Percentiles rank a stretch among this genome's conserved stretches.
These are phyloP conservation scores for Rhaphigaster nebulosa DNA, from an alignment of 2,888 invertebrate genomes.

Conservation along the genomic window DNA sequence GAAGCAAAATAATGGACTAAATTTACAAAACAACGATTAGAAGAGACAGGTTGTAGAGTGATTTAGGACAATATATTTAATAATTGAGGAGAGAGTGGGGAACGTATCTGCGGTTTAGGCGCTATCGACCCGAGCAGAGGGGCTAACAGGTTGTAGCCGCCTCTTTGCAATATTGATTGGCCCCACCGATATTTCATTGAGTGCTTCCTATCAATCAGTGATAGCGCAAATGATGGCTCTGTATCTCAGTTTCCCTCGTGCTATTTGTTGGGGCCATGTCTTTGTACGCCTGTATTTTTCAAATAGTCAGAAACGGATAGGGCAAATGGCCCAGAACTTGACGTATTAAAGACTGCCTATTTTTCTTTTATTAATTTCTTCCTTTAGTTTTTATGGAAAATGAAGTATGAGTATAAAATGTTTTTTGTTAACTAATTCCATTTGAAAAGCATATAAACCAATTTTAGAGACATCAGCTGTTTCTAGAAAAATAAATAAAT, in stretches of 20 bases:
- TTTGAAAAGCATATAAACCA: no score
- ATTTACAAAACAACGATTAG: constrained; percentile 9
- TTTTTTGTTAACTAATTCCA: no score
- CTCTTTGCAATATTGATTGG: constrained; percentile 16
- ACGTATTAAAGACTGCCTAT: no score
- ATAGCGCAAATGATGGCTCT: constrained; percentile 8
- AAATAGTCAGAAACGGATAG: no score
- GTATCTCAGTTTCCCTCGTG: background rate
- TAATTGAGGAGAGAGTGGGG: background rate
- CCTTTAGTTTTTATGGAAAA: no score
- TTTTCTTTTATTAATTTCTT: no score
- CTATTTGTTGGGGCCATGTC: background rate
- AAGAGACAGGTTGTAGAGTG: background rate
- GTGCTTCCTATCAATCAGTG: constrained; percentile 15
- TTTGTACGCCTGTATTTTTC: background rate
- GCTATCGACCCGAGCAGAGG: background rate
- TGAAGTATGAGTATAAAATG: no score
- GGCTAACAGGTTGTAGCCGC: constrained; percentile 18
- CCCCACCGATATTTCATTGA: background rate
- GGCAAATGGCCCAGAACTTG: no score
- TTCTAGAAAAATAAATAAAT: no score
- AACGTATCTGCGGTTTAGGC: background rate
- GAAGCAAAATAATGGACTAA: background rate
- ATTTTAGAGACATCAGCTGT: no score
- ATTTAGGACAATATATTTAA: background rate